Conservation (phyloP, 2,797 vertebrate genomes). For the Mus caroli region DNA sequence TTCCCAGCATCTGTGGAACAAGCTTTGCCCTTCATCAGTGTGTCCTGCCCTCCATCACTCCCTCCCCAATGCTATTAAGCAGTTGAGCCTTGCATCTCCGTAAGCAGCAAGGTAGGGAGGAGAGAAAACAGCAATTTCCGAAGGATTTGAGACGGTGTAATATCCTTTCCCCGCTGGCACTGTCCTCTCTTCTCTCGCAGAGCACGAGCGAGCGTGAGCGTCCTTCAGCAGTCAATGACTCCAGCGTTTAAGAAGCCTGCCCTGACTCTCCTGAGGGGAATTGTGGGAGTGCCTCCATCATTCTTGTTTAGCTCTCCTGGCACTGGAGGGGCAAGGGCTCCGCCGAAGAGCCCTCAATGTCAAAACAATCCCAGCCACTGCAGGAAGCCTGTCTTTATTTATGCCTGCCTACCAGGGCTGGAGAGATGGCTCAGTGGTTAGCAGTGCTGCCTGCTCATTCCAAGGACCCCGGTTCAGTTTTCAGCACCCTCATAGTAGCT, state of each 20-base stretch:
- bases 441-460: neutral
- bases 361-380: neutral
- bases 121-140: conserved; percentile 19
- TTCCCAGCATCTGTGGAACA: neutral
- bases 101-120: neutral
- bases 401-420: neutral
- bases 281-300: neutral
- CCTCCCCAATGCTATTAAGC: neutral
- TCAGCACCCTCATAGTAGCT: neutral
- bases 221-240: conserved; percentile 54
- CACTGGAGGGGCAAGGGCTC: neutral
- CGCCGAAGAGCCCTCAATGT: neutral
- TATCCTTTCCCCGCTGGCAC: conserved; percentile 36
- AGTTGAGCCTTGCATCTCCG: conserved; percentile 22
- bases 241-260: neutral
- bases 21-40: neutral
- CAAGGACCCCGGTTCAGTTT: neutral
- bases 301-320: neutral
- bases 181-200: neutral
- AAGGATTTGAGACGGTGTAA: neutral
- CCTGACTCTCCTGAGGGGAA: neutral
- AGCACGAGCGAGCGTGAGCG: neutral
- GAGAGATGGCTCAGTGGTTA: neutral
- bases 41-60: neutral
- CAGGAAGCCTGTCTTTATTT: neutral